Conservation (phyloP, 1,140 invertebrate genomes). For the Apis mellifera region Amel_HAv3.1 CM009932.2:12012501-12013000, state of each 20-base stretch:
- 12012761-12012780: slow-evolving; percentile 26
- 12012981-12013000: slow-evolving; percentile 23
- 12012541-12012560: too few species aligned
- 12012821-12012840: slow-evolving; percentile 27
- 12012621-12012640: too few species aligned
- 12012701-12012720: too few species aligned
- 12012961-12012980: slow-evolving; percentile 31
- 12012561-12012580: too few species aligned
- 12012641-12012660: background rate
- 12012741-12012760: slow-evolving; percentile 21
- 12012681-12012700: too few species aligned
- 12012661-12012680: background rate
- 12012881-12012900: slow-evolving; percentile 16
- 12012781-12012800: slow-evolving; percentile 33
- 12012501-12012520: too few species aligned
- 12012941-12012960: slow-evolving; percentile 38
- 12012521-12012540: too few species aligned
- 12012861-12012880: slow-evolving; percentile 38
- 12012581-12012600: background rate
- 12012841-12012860: slow-evolving; percentile 28
- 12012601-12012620: background rate
- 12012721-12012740: slow-evolving; percentile 1
- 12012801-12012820: slow-evolving; percentile 26
- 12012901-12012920: background rate
- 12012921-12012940: slow-evolving; percentile 24